Evolutionary conservation across 2,797 vertebrate species (phyloP), one percentile per base, ranked within the genome.

Genomic region (Calcarius lapponicus): DNA sequence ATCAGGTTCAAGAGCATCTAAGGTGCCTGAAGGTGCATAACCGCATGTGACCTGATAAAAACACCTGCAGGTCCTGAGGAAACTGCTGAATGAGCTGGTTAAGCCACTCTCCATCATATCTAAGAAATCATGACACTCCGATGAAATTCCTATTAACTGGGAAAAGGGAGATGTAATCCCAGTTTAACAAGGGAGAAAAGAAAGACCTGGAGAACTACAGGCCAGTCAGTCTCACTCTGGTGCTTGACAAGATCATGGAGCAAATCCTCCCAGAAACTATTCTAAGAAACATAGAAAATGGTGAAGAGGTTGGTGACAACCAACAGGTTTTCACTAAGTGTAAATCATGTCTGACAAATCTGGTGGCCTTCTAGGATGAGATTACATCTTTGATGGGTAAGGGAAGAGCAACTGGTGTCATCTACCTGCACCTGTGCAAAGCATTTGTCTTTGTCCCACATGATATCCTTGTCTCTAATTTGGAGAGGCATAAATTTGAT

Each of bases 341-440:
- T 31, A 31, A 50, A 34, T 76, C 3, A 13, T 45, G 6, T 31
- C 36, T 62, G 43, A 31, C 10, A 57, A n/a, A 40, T 31, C 20
- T 38, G 5, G 24, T 16, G 24, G 10, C 7, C 25, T 45, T 76
- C 50, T 19, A 5, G 26, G 26, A 40, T 6, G 10, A 14, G 7
- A 38, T 70, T 57, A 19, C 10, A 17, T 36, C 13, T 57, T 65
- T 65, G 21, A 58, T 26, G 14, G 25, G 13, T 31, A 38, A 40
- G 6, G 5, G 17, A 70, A 76, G 57, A 64, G 32, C 10, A 65
- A 19, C 1, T 7, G 15, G 9, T 22, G 8, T 19, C 6, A 45
- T 14, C 38, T 28, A 22, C 14, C 24, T n/a, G n/a, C n/a, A 58
- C 6, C 40, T 0, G 0, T 19, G 25, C 20, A 71, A 34, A 58